Evolutionary conservation across 2,113 vertebrate species (phyloP).

Genomic region (Sakesphorus luctuosus): DNA sequence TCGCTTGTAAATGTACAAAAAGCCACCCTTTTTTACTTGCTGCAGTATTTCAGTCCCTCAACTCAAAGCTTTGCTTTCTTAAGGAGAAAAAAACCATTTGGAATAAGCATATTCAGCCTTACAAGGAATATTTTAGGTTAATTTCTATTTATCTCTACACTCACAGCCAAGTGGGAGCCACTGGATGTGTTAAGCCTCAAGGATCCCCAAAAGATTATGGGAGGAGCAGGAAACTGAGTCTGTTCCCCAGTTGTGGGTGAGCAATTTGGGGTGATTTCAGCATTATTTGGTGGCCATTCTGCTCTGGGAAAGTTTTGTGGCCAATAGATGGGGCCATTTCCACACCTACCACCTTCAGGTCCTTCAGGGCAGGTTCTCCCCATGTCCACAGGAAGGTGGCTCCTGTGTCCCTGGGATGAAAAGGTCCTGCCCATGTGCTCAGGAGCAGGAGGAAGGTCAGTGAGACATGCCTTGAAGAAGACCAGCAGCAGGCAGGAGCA

Average conservation of each 20-base stretch:
- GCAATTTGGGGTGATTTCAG: background rate
- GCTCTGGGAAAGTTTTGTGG: background rate
- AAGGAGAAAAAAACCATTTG: background rate
- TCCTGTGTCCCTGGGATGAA: background rate
- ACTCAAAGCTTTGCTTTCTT: background rate
- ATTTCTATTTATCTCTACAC: accelerated
- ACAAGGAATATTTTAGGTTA: background rate
- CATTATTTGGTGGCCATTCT: accelerated
- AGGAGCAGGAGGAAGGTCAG: background rate
- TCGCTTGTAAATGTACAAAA: accelerated
- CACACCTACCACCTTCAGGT: background rate
- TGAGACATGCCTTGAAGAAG: background rate
- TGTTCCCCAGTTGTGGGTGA: accelerated
- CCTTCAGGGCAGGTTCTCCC: background rate
- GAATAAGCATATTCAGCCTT: background rate
- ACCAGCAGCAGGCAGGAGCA: background rate
- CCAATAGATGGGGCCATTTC: conserved; percentile 42
- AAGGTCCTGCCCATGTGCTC: background rate
- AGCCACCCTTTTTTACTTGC: accelerated
- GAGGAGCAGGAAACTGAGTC: accelerated
- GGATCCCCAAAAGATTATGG: accelerated
- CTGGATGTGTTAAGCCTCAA: background rate
- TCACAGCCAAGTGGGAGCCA: background rate
- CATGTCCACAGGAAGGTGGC: background rate
- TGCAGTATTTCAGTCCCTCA: background rate